These are phyloP conservation scores for Anastatus disparis DNA, from an alignment of 1,140 invertebrate species.

Conservation along the genomic window DNA sequence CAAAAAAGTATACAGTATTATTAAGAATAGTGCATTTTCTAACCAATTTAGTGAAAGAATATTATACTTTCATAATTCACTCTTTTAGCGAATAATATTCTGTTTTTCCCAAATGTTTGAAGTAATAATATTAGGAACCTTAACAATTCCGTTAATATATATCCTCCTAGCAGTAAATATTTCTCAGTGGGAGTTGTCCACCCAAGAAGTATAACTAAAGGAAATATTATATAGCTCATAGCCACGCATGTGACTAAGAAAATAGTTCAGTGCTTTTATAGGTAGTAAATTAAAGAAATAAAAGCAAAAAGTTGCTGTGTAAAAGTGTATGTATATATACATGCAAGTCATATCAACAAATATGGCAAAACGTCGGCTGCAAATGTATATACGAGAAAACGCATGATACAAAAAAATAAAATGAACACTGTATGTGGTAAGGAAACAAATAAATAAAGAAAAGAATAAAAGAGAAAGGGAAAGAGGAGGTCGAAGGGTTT, in stretches of 20 bases:
- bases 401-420: no score
- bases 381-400: neutral
- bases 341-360: no score
- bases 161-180: neutral
- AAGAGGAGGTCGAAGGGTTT: slow-evolving; percentile 42
- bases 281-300: slow-evolving; percentile 21
- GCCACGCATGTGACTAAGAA: neutral
- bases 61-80: no score
- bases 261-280: neutral
- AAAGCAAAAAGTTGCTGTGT: neutral
- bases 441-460: neutral
- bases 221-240: neutral
- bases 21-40: no score
- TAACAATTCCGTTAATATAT: neutral
- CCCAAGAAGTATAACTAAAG: neutral
- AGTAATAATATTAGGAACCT: neutral
- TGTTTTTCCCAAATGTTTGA: neutral
- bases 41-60: no score
- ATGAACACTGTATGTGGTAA: no score
- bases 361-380: no score
- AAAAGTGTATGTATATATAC: neutral
- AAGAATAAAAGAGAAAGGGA: no score
- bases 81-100: neutral
- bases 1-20: no score
- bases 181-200: neutral